Percentiles rank a stretch among this genome's conserved stretches.
These are phyloP conservation scores for Ochropacha duplaris DNA, from an alignment of 2,888 invertebrate genomes.

Conservation along the genomic window DNA sequence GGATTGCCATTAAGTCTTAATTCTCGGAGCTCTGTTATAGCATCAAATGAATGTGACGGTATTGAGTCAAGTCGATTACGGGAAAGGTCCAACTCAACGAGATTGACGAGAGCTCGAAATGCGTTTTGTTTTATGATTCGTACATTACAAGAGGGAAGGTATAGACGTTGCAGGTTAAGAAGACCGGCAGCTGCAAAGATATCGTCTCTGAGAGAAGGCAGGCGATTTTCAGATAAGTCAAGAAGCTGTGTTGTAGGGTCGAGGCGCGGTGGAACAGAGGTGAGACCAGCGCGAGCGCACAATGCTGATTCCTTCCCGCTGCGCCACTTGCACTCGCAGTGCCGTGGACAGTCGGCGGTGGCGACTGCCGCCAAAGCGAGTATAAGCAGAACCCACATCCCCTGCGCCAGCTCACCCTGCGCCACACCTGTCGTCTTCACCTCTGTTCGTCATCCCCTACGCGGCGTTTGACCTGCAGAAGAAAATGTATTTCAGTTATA, in stretches of 20 bases:
- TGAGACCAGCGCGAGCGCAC: conserved; percentile 89
- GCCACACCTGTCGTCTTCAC: conserved; percentile 68
- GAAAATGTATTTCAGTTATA: not conserved
- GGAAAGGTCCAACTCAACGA: conserved; percentile 92
- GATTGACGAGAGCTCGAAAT: conserved; percentile 89
- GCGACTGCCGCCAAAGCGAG: conserved; percentile 75
- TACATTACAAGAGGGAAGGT: conserved; percentile 87
- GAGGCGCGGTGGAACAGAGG: conserved; percentile 87
- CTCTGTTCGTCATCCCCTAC: conserved; percentile 70
- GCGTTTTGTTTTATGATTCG: conserved; percentile 87
- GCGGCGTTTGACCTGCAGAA: conserved; percentile 48
- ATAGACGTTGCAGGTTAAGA: conserved; percentile 91
- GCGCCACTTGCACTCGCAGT: conserved; percentile 95
- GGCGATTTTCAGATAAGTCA: conserved; percentile 89
- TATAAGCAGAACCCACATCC: conserved; percentile 83
- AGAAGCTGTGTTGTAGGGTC: conserved; percentile 91
- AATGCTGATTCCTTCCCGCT: conserved; percentile 93
- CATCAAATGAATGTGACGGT: conserved; percentile 88
- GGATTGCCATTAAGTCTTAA: conserved; percentile 89
- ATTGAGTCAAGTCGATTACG: conserved; percentile 86
- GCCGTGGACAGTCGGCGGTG: conserved; percentile 86
- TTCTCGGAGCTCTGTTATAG: conserved; percentile 89
- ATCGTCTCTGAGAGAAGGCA: conserved; percentile 86
- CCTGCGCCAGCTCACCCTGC: conserved; percentile 76
- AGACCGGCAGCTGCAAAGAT: conserved; percentile 89